phyloP scores from a whole-genome alignment of 2,113 vertebrate genomes.

The Dicaeum eximium region DNA sequence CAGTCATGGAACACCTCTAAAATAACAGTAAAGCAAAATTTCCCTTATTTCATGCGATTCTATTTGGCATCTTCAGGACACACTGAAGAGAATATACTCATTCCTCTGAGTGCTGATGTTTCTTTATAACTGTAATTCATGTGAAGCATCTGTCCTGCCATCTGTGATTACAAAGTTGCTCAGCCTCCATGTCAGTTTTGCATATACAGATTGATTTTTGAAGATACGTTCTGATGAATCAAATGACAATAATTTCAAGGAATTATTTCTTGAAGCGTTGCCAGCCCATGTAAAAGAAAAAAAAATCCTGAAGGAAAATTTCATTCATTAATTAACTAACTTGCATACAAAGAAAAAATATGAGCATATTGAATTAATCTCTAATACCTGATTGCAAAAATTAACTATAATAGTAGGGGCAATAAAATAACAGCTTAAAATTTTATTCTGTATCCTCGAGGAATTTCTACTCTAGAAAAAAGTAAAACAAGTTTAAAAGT shows the following conservation, averaged over 20 bases:
- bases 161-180: background rate
- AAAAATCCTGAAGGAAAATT: background rate
- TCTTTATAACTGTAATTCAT: background rate
- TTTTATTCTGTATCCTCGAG: conserved; percentile 2
- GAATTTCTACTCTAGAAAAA: background rate
- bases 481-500: background rate
- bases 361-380: background rate
- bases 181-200: background rate
- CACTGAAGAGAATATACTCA: background rate
- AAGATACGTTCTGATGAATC: background rate
- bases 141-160: conserved; percentile 40
- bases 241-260: conserved; percentile 3
- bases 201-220: background rate
- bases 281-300: background rate
- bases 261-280: conserved; percentile 36
- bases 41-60: background rate
- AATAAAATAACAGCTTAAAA: background rate
- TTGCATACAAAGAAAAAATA: background rate
- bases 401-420: background rate
- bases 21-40: background rate
- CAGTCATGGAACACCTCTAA: background rate
- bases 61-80: background rate
- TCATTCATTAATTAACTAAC: background rate
- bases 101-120: conserved; percentile 6
- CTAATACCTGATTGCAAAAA: background rate